Evolutionary conservation across 2,113 vertebrate genomes (phyloP).

Genomic region (Ictalurus furcatus): DNA sequence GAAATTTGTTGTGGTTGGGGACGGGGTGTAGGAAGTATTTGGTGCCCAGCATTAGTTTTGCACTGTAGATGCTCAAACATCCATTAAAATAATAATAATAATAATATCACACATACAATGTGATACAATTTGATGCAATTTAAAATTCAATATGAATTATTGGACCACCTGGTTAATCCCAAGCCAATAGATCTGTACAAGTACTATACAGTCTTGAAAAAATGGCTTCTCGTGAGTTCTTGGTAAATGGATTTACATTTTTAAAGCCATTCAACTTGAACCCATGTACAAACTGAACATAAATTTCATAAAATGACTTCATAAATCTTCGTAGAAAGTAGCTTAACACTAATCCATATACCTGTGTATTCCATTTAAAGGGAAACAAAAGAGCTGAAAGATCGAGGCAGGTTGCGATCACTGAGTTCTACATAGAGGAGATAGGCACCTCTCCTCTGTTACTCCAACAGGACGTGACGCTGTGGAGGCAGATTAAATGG

Average conservation of each 20-base stretch:
- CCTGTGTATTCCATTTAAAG: conserved; percentile 48
- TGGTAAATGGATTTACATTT: not conserved
- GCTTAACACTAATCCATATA: not conserved
- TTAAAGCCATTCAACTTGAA: not conserved
- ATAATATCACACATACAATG: not conserved
- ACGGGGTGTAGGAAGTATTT: conserved; percentile 59
- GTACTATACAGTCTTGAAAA: not conserved
- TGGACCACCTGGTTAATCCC: not conserved
- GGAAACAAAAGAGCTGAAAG: conserved; percentile 63
- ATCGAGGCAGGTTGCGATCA: conserved; percentile 62
- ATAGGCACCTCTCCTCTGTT: not conserved
- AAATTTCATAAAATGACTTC: not conserved
- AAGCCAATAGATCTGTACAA: not conserved
- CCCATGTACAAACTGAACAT: not conserved
- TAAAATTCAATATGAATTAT: not conserved
- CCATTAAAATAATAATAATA: no score
- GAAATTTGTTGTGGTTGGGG: not conserved
- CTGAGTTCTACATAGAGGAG: conserved; percentile 67
- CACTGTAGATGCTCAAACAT: not conserved
- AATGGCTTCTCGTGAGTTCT: not conserved
- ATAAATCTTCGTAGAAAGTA: not conserved
- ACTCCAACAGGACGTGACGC: fast-evolving
- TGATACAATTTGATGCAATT: not conserved
- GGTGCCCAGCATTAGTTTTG: not conserved
- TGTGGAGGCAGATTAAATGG: conserved; percentile 46